phyloP scores from a whole-genome alignment of 1,140 invertebrate genomes.

The Neodiprion fabricii region DNA sequence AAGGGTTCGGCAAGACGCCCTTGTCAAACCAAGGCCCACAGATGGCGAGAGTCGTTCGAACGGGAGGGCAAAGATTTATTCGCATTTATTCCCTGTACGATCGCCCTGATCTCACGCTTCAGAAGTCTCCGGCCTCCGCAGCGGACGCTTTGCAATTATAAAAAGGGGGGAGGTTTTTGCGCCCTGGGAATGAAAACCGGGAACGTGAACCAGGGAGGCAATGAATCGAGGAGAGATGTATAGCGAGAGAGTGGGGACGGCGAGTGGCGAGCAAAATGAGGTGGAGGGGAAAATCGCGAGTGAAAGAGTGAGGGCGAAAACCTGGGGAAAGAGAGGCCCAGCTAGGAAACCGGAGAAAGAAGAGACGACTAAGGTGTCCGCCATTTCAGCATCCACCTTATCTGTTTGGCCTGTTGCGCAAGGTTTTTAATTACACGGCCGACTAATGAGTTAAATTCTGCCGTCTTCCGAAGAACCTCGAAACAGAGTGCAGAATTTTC shows the following conservation, averaged over 20 bases:
- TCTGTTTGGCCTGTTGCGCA: conserved; percentile 51
- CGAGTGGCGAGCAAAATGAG: background rate
- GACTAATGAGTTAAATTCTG: conserved; percentile 54
- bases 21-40: background rate
- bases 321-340: background rate
- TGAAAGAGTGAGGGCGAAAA: conserved; percentile 5
- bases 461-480: conserved; percentile 33
- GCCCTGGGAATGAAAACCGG: background rate
- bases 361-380: conserved; percentile 35
- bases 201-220: conserved; percentile 30
- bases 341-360: background rate
- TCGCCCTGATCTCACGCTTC: conserved; percentile 48
- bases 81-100: conserved; percentile 44
- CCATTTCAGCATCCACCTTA: conserved; percentile 48
- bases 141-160: conserved; percentile 51
- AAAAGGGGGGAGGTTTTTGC: conserved; percentile 36
- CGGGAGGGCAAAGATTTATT: conserved; percentile 41
- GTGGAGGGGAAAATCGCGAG: background rate
- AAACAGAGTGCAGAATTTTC: background rate
- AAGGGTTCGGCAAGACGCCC: background rate
- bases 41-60: conserved; percentile 2
- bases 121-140: conserved; percentile 37
- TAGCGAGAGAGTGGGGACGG: conserved; percentile 31
- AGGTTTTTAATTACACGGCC: conserved; percentile 57
- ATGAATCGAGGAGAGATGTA: conserved; percentile 34